Evolutionary conservation across 2,113 vertebrate species (phyloP).

Genomic region (Brachypodius melanocephalos): DNA sequence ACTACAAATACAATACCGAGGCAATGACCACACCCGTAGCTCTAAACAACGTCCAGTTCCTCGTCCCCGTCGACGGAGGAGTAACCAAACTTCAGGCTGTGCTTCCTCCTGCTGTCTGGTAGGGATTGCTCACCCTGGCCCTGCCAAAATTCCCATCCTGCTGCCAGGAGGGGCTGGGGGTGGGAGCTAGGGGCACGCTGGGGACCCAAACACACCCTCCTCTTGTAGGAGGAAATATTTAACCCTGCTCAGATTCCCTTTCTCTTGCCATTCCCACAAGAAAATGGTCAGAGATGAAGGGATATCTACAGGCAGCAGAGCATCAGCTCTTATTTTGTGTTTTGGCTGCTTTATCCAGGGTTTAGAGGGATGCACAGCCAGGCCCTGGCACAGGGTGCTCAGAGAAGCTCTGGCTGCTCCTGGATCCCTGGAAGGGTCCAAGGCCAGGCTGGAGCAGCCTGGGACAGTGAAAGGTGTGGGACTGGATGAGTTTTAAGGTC

Average conservation of each 20-base stretch:
- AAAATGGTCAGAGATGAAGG: neutral
- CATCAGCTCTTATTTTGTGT: neutral
- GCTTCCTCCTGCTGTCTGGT: constrained; percentile 94
- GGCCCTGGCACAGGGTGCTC: neutral
- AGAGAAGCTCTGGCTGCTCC: neutral
- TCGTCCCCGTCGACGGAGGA: constrained; percentile 88
- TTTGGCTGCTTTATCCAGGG: neutral
- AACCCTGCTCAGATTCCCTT: fast-evolving
- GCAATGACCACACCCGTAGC: constrained; percentile 88
- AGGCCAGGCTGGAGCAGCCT: neutral
- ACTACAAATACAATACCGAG: constrained; percentile 95
- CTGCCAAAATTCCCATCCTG: neutral
- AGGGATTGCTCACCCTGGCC: neutral
- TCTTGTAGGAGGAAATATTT: neutral
- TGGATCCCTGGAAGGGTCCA: neutral
- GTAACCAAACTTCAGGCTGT: constrained; percentile 89
- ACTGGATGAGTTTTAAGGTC: neutral
- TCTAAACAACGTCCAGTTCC: constrained; percentile 92
- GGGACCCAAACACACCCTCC: neutral
- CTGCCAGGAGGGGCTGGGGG: neutral
- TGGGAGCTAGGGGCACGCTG: fast-evolving
- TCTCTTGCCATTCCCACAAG: neutral
- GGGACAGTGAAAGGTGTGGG: neutral
- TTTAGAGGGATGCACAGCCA: neutral
- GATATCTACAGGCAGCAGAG: neutral